Base-by-base conservation (phyloP, 2,888 invertebrate genomes). In the Melanostoma scalare region DNA sequence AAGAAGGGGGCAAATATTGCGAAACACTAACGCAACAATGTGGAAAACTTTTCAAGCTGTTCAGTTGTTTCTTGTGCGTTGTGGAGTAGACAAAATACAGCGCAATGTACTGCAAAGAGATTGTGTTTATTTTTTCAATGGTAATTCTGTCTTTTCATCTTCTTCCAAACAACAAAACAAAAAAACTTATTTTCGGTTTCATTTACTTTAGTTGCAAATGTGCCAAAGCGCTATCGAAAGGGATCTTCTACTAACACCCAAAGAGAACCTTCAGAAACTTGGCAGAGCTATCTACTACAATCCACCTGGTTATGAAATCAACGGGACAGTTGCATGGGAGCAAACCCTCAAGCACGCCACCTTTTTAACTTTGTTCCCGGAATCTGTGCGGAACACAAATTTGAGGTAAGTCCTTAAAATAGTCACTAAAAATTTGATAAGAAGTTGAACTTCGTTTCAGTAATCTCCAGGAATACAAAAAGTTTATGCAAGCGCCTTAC, bases 341-440 rank as follows among this genome's bases (percentile, higher is more conserved):
- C 93, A 93, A 75, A 94, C 95, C 2, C 89, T 95, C 42, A 92
- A 94, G 77, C 94, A 95, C 90, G 94, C 95, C 82, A 93, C 94
- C 4, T 94, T 94, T 87, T 92, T 95, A 85, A 94, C 95, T 2
- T 91, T 95, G 8, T 89, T 89, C 50, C 88, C 89, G 38, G 87
- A 89, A 76, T 86, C 88, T n/a, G 88, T 88, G 4, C 80, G 87
- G 3, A 87, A 86, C 2, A 88, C 88, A 30, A 89, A 90, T 85
- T 71, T 89, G 20, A 90, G 90, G 91, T 91, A 87, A 58, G 85
- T 61, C 3, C 33, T 30, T 30, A 50, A 35, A 50, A 31, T 20
- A n/a, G 3, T 33, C 42, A 5, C 0, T 0, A 35, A 31, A 0
- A 2, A 30, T 30, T 67, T 1, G 0, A 53, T 31, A 31, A 31